A percentile compares a stretch with the other conserved stretches of the same genome.
Conservation (phyloP, 2,797 vertebrate genomes). For the Cyprinella venusta region DNA sequence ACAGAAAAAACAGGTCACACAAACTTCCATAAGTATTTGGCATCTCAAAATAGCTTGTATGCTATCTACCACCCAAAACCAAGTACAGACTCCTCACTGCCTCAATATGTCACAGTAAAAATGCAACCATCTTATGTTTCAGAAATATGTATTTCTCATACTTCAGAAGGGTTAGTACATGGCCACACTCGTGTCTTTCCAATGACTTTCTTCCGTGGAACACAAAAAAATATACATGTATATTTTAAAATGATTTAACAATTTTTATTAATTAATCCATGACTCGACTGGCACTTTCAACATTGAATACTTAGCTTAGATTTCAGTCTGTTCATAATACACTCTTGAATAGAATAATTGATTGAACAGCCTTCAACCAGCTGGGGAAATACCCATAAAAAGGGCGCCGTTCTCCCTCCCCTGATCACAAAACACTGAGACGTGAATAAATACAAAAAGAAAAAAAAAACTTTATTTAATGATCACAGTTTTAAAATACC, state of each 20-base stretch:
- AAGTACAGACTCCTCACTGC: constrained; percentile 21
- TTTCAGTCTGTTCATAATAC: not conserved
- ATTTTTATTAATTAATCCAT: not conserved
- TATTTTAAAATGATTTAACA: not conserved
- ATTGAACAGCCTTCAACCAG: too few relatives aligned
- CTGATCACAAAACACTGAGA: too few relatives aligned
- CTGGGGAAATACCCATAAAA: too few relatives aligned
- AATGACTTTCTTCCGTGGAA: not conserved
- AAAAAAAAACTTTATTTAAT: too few relatives aligned
- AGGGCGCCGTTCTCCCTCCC: too few relatives aligned
- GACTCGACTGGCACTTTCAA: not conserved
- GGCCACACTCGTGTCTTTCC: not conserved
- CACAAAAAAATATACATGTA: not conserved
- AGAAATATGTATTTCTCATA: not conserved
- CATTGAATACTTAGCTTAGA: not conserved
- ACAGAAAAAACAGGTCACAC: constrained; percentile 69
- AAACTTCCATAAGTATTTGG: constrained; percentile 59
- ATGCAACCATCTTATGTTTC: not conserved
- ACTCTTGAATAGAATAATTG: not conserved
- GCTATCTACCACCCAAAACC: constrained; percentile 23
- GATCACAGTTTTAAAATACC: too few relatives aligned
- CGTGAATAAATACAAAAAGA: too few relatives aligned
- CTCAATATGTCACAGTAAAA: constrained; percentile 7
- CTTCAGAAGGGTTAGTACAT: not conserved
- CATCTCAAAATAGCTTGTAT: constrained; percentile 63